These are phyloP conservation scores for Esox masquinongy DNA, from an alignment of 2,797 vertebrate species.

Conservation along the genomic window DNA sequence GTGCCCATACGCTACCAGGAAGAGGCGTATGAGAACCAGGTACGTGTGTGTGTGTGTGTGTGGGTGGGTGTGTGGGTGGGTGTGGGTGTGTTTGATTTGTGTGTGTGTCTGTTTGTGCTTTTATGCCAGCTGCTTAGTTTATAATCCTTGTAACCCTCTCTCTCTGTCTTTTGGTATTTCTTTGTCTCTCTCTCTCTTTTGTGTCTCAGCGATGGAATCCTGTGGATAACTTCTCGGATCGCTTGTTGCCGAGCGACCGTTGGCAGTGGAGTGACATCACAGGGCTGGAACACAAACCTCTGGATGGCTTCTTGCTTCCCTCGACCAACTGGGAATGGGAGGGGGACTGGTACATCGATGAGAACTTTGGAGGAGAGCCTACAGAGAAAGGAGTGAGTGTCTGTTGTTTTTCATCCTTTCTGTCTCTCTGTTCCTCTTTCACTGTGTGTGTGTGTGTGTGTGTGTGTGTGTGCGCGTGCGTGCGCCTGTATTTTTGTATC, in stretches of 20 bases:
- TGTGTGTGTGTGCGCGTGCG: too few species aligned
- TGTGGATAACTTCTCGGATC: constrained; percentile 91
- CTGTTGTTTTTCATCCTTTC: background rate
- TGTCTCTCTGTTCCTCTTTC: background rate
- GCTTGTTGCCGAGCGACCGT: constrained; percentile 92
- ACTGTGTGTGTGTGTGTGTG: too few species aligned
- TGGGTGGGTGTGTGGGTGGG: too few species aligned
- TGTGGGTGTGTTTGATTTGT: background rate
- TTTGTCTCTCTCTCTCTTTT: too few species aligned
- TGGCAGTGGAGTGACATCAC: constrained; percentile 97
- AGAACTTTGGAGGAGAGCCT: constrained; percentile 93
- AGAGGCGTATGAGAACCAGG: constrained; percentile 96
- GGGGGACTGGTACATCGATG: constrained; percentile 92
- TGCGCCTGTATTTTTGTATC: too few species aligned
- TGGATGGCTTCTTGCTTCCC: constrained; percentile 82
- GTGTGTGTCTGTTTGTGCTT: constrained; percentile 11
- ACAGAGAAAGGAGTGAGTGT: constrained; percentile 92
- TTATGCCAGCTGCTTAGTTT: background rate
- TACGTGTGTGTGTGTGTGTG: too few species aligned
- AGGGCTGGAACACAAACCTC: constrained; percentile 86
- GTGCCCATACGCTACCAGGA: constrained; percentile 90
- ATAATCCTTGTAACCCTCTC: background rate
- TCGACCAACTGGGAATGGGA: constrained; percentile 97
- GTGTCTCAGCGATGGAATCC: constrained; percentile 92
- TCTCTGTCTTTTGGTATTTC: background rate